These are phyloP conservation scores for Myrmophylax atrothorax DNA, from an alignment of 2,113 vertebrate species.

Conservation along the genomic window DNA sequence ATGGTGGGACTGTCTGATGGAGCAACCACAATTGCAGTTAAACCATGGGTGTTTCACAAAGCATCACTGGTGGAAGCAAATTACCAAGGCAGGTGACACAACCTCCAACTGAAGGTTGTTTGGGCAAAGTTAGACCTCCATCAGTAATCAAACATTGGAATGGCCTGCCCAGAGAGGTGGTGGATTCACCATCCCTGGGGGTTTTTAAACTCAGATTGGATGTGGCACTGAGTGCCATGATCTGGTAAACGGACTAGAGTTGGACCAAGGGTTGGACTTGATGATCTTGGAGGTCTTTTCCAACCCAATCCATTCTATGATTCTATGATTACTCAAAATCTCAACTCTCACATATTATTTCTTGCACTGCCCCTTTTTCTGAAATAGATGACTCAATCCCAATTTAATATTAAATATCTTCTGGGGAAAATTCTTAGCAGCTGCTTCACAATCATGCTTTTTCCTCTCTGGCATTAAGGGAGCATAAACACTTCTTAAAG, in stretches of 20 bases:
- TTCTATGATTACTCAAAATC: neutral
- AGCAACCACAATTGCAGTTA: neutral
- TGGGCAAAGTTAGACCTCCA: neutral
- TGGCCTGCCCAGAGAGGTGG: no score
- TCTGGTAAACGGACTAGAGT: no score
- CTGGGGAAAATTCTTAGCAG: slow-evolving; percentile 3
- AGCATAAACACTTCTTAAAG: neutral
- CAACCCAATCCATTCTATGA: no score
- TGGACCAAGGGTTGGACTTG: no score
- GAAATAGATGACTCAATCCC: neutral
- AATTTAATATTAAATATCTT: neutral
- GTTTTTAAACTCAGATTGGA: no score
- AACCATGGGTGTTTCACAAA: neutral
- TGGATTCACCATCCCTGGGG: no score
- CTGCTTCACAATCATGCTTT: neutral
- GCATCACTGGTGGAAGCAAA: neutral
- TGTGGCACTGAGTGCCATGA: no score
- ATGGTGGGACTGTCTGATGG: neutral
- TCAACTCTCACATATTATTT: neutral
- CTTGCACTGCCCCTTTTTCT: neutral
- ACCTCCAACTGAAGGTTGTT: fast-evolving
- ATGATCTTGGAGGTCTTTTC: no score
- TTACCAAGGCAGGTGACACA: neutral
- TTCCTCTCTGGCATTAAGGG: neutral
- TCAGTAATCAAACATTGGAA: no score